A percentile compares a stretch with the other conserved stretches of the same genome.
Evolutionary conservation across 2,113 vertebrate genomes (phyloP).

Genomic region (Thryonomys swinderianus): DNA sequence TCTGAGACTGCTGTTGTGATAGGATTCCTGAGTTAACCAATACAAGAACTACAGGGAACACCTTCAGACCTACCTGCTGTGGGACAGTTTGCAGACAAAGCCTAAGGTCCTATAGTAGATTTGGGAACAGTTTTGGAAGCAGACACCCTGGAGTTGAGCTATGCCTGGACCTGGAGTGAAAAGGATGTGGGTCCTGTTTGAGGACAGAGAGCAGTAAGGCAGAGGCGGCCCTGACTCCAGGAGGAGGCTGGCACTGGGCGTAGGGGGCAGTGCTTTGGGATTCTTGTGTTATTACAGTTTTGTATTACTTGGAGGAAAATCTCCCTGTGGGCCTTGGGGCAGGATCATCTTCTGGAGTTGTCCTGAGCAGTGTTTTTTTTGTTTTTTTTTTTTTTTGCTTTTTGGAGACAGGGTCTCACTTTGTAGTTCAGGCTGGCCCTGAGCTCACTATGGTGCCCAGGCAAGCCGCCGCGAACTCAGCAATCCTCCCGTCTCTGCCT

Average conservation of each 20-base stretch:
- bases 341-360: fast-evolving
- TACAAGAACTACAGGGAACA: too few species aligned
- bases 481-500: too few species aligned
- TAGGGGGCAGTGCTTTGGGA: not conserved
- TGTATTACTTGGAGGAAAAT: not conserved
- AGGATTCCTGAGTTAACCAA: not conserved
- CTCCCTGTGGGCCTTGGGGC: not conserved
- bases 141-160: not conserved
- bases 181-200: not conserved
- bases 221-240: not conserved
- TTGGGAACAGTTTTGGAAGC: not conserved
- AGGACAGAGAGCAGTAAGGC: not conserved
- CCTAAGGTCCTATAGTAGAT: too few species aligned
- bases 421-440: too few species aligned
- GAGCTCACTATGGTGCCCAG: too few species aligned
- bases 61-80: too few species aligned
- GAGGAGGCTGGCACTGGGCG: not conserved
- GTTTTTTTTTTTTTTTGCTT: too few species aligned
- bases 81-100: not conserved
- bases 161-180: not conserved
- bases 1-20: not conserved
- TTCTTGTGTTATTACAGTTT: fast-evolving
- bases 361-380: not conserved
- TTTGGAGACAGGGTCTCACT: too few species aligned
- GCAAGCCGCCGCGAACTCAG: too few species aligned